Evolutionary conservation across 2,888 invertebrate species (phyloP), one percentile per base, ranked within the genome.

Genomic region (Heliothis peltigera): DNA sequence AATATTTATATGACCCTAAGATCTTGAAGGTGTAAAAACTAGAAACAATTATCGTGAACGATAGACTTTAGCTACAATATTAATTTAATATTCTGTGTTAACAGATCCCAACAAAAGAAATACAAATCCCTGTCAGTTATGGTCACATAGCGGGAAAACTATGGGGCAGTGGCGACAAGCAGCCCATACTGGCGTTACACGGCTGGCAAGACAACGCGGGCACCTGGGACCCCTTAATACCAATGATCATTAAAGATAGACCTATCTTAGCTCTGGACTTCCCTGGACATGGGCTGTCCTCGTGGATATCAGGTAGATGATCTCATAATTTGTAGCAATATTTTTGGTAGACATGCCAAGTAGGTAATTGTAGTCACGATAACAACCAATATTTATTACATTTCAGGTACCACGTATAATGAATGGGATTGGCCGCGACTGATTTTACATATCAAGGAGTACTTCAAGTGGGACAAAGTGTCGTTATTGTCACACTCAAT

Each of bases 181-280:
- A 96, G 53, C 97, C 97, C 0, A 94, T 97, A 64, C 85, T 98
- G 25, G 96, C 96, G 0, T 82, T 97, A n/a, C 98, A 98, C 84
- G 97, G 97, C 0, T 97, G 97, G 97, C 96, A 96, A 89, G 98
- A 98, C 86, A 98, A 97, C 86, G 97, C 97, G 4, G 97, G 96
- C n/a, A 96, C 97, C 0, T 98, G 97, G 92, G 97, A 97, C 85
- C 95, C 96, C 0, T 84, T 98, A 15, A 95, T 96, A 4, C 97
- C 97, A 0, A 84, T 96, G 58, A 87, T 98, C 52, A 79, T 81
- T 47, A 82, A 89, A 67, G 87, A 91, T 63, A 84, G 90, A 60
- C 87, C 93, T 0, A 89, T 94, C 61, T 59, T 97, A 12, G 96
- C 97, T 0, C 89, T 97, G 17, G 97, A 97, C 86, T 91, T 96